Base-by-base conservation (phyloP, 1,140 invertebrate genomes). In the Danaus melanippus region DNA sequence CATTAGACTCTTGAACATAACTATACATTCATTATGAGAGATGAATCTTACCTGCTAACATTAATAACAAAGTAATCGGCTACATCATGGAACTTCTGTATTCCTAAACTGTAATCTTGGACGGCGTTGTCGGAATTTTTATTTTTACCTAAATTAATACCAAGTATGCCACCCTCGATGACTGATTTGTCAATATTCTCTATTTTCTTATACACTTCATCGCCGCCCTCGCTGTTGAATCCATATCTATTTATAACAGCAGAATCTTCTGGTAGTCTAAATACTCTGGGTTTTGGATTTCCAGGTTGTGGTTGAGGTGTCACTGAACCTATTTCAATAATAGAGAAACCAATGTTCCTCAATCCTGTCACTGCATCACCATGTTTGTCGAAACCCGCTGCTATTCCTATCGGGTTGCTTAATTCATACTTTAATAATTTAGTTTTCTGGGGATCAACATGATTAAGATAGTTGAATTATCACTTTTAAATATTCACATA, bases 331-430 rank as follows among this genome's bases (percentile, higher is more conserved):
- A 99, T 92, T 91, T 99, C 98, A 41, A 99, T 92, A 88, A 98
- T 97, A 15, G 97, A 93, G 89, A 99, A 99, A 0, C 98, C 98
- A 50, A 97, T 87, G 70, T 93, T 91, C 47, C 91, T 89, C 21
- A 99, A 81, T 0, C 95, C 94, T 58, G 91, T 81, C 1, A 98
- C 89, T 17, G 95, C 96, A 89, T 99, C 96, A 9, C 92, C 98
- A 86, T 99, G 92, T 80, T 99, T 99, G 81, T 99, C 98, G 89
- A 99, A 99, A 3, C 98, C 98, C 60, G 98, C 98, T 47, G 98
- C 98, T 66, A 99, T 92, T 39, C 98, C 98, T 69, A 99, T 75
- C 0, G 97, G 97, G 88, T 98, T 98, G 57, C 87, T 87, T 48
- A 99, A 92, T 11, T 92, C 71, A 58, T 92, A 79, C 17, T 90